Percentiles rank a stretch among this genome's conserved stretches.
Evolutionary conservation across 2,888 invertebrate genomes (phyloP).

Genomic region (Drosophila pullipes): DNA sequence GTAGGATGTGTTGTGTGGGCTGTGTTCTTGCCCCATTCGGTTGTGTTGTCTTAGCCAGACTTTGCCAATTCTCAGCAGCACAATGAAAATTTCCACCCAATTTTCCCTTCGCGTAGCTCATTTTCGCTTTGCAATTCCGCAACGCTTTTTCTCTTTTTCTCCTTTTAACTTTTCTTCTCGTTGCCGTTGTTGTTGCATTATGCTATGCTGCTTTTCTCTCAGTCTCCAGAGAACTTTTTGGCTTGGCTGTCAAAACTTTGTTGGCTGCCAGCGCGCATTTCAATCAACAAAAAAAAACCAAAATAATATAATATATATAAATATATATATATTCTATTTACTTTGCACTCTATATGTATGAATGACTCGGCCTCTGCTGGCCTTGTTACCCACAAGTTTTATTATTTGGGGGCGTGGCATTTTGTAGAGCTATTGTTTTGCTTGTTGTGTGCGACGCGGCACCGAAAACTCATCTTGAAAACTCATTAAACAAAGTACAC

Average conservation of each 20-base stretch:
- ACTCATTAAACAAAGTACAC: constrained; percentile 82
- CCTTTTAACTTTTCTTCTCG: constrained; percentile 25
- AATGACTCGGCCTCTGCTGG: constrained; percentile 36
- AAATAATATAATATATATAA: constrained; percentile 12
- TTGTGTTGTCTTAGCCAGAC: constrained; percentile 29
- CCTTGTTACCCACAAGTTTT: constrained; percentile 42
- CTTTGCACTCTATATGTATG: constrained; percentile 7
- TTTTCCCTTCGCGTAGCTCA: constrained; percentile 38
- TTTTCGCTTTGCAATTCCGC: constrained; percentile 46
- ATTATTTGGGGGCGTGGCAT: constrained; percentile 32
- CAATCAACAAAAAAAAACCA: constrained; percentile 53
- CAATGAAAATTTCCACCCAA: constrained; percentile 48
- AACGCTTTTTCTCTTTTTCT: constrained; percentile 11
- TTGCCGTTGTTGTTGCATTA: constrained; percentile 25
- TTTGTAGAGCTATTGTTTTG: constrained; percentile 44
- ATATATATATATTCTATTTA: constrained; percentile 5
- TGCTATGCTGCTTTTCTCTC: constrained; percentile 14
- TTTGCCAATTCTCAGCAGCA: constrained; percentile 18
- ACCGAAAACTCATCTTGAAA: constrained; percentile 75
- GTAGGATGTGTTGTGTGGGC: neutral
- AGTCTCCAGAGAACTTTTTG: constrained; percentile 58
- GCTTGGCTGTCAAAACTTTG: constrained; percentile 40
- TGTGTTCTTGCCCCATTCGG: neutral
- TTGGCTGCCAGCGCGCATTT: constrained; percentile 54
- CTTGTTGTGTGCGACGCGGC: constrained; percentile 27